A percentile compares a stretch with the other conserved stretches of the same genome.
These are phyloP conservation scores for Pandemis cinnamomeana DNA, from an alignment of 2,888 invertebrate species.

Conservation along the genomic window DNA sequence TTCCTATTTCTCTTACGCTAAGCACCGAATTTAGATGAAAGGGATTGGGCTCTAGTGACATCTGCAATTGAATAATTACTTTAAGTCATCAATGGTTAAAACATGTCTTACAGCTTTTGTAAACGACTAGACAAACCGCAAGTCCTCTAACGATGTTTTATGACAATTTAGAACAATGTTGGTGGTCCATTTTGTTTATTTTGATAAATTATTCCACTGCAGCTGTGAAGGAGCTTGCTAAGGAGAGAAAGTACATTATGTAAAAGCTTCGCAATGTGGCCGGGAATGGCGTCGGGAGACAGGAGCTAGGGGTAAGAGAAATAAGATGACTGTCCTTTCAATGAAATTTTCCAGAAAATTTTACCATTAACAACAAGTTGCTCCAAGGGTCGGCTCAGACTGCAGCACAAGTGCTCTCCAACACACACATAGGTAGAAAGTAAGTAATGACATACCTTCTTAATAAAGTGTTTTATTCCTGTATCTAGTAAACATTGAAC, in stretches of 20 bases:
- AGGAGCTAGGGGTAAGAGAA: conserved; percentile 76
- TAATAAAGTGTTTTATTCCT: not conserved
- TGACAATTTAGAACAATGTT: conserved; percentile 65
- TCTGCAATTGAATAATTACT: conserved; percentile 83
- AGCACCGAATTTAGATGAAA: conserved; percentile 58
- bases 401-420: conserved; percentile 10
- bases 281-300: conserved; percentile 52
- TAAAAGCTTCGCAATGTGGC: conserved; percentile 57
- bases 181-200: conserved; percentile 71
- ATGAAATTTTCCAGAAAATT: conserved; percentile 80
- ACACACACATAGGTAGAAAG: not conserved
- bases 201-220: conserved; percentile 81
- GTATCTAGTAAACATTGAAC: not conserved
- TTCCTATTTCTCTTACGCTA: conserved; percentile 80
- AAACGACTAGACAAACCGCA: conserved; percentile 68
- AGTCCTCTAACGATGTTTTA: conserved; percentile 61
- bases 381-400: conserved; percentile 44
- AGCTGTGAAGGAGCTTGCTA: conserved; percentile 78
- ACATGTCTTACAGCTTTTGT: conserved; percentile 81
- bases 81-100: conserved; percentile 83
- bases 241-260: conserved; percentile 72
- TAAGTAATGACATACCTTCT: not conserved
- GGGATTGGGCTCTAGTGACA: conserved; percentile 69
- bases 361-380: conserved; percentile 47
- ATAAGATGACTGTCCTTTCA: conserved; percentile 76